Evolutionary conservation across 2,888 invertebrate genomes (phyloP).

Genomic region (Rapana venosa): DNA sequence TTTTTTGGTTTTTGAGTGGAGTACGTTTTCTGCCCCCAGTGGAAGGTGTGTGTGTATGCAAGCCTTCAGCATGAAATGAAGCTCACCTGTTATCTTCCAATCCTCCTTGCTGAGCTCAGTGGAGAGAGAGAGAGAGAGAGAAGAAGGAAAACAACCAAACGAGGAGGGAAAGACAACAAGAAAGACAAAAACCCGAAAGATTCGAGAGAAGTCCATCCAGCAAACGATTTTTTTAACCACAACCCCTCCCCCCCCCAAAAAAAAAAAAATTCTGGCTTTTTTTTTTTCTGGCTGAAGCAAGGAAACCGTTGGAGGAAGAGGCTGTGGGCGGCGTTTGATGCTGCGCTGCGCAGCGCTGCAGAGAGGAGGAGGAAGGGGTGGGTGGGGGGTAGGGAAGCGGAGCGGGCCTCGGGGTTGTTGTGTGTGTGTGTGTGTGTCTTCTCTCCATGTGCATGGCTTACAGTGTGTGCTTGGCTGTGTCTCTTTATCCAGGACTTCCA

Average conservation of each 20-base stretch:
- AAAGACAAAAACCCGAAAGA: no score
- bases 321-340: constrained; percentile 1
- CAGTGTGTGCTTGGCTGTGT: constrained; percentile 61
- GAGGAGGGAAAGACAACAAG: no score
- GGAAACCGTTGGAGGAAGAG: neutral
- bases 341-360: neutral
- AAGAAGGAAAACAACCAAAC: neutral
- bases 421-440: no score
- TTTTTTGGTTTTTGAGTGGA: neutral
- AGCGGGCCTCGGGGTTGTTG: neutral
- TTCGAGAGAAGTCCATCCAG: no score
- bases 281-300: neutral
- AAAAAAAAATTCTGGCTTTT: no score
- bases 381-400: no score
- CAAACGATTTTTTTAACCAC: no score
- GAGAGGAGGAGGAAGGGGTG: neutral
- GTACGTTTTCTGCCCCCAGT: neutral
- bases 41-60: neutral
- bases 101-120: neutral
- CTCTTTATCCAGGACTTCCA: constrained; percentile 59
- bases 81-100: neutral
- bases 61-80: constrained; percentile 6
- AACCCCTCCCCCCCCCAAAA: no score
- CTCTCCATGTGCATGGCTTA: constrained; percentile 71
- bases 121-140: neutral